Evolutionary conservation across 1,140 invertebrate species (phyloP), one percentile per base, ranked within the genome.

Genomic region (Dolichoris vasculosae): DNA sequence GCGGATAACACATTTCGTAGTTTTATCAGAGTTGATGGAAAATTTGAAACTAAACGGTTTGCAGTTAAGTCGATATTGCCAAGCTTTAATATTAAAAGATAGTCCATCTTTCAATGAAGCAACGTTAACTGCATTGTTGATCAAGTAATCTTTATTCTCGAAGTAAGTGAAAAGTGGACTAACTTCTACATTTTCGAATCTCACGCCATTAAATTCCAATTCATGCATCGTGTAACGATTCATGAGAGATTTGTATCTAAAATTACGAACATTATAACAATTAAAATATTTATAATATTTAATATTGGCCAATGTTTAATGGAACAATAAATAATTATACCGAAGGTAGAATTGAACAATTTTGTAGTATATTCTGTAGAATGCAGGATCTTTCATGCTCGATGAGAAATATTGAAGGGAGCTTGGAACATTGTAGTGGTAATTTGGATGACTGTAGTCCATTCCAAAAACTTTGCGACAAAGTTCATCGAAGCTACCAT

Each of bases 141-240:
- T 94, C 86, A 96, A 94, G 40, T 95, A 88, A 87, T 96, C 95
- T 87, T 95, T 95, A 40, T 95, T 92, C 73, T 97, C 96, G 91
- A 96, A 96, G 90, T 95, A 97, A 32, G 96, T 97, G n/a, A 94
- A 93, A 13, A 97, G 90, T 78, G 95, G 94, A 90, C 95, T 95
- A 7, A 96, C 93, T 1, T 91, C 89, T 9, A 96, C 93, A 64
- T 94, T 94, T 82, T 95, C 94, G 82, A 97, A 94, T 87, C 94
- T 94, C 32, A 97, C 93, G 64, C 94, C 94, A 17, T 94, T 94
- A 90, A 94, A 95, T 86, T 93, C 85, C 0, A 96, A 90, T 83
- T 96, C 95, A 8, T 95, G 93, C 69, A 92, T 91, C 8, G 93
- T 94, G 92, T 97, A 96, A 9, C 92, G 93, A 7, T 92, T 91